These are phyloP conservation scores for Bibio marci DNA, from an alignment of 2,888 invertebrate genomes.

Conservation along the genomic window DNA sequence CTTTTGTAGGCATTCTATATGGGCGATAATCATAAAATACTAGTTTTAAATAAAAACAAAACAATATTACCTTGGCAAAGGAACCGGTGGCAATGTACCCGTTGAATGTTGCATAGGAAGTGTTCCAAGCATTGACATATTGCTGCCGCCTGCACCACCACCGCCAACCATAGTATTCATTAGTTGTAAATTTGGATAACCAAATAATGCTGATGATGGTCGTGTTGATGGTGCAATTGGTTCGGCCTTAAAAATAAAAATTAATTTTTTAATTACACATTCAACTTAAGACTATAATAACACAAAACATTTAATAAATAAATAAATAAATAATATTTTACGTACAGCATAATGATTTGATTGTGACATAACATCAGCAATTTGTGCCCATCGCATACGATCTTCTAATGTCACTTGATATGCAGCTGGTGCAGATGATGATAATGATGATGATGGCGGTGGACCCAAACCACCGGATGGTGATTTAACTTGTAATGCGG, in stretches of 20 bases:
- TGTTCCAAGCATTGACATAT: slow-evolving; percentile 33
- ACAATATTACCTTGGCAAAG: slow-evolving; percentile 42
- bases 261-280: background rate
- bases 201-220: slow-evolving; percentile 70
- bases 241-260: slow-evolving; percentile 37
- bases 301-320: background rate
- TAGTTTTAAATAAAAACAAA: background rate
- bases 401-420: slow-evolving; percentile 64
- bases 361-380: slow-evolving; percentile 75
- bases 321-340: background rate
- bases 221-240: slow-evolving; percentile 52
- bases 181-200: slow-evolving; percentile 46
- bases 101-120: slow-evolving; percentile 19
- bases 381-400: slow-evolving; percentile 73
- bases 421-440: slow-evolving; percentile 48
- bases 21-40: too few species aligned
- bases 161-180: slow-evolving; percentile 10
- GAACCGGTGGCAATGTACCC: slow-evolving; percentile 49
- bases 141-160: slow-evolving; percentile 14
- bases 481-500: slow-evolving; percentile 51
- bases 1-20: too few species aligned
- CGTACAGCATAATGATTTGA: slow-evolving; percentile 66
- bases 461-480: background rate
- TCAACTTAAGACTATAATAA: too few species aligned
- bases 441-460: slow-evolving; percentile 4